Conservation (phyloP, 2,113 vertebrate genomes). For the Amphiprion percula region DNA sequence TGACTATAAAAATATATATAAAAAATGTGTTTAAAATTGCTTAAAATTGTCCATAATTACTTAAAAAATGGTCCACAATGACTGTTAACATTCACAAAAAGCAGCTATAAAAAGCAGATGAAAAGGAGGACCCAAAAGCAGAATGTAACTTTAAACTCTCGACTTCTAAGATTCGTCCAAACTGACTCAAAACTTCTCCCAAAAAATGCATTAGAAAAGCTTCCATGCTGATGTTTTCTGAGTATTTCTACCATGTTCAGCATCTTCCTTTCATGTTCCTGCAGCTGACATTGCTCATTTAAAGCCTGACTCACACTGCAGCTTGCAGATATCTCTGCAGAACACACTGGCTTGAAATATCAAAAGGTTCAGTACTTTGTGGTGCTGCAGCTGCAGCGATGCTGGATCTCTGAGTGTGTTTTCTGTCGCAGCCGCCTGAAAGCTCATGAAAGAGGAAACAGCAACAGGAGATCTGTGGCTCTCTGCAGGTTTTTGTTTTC, state of each 20-base stretch:
- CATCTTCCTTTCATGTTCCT: not conserved
- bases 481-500: not conserved
- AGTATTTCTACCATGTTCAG: not conserved
- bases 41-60: too few relatives aligned
- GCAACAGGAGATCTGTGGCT: constrained; percentile 1
- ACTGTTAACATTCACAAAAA: too few relatives aligned
- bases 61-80: too few relatives aligned
- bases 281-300: not conserved
- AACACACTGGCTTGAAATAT: constrained; percentile 16
- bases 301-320: constrained; percentile 7
- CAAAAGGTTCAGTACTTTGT: constrained; percentile 19
- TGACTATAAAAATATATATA: too few relatives aligned
- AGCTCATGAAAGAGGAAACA: constrained; percentile 30
- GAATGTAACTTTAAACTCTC: too few relatives aligned
- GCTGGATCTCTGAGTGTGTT: constrained; percentile 38
- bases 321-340: not conserved
- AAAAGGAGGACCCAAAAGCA: too few relatives aligned
- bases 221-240: too few relatives aligned
- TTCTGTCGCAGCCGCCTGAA: constrained; percentile 48
- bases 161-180: too few relatives aligned
- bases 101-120: too few relatives aligned
- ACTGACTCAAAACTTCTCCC: too few relatives aligned
- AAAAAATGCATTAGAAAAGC: too few relatives aligned
- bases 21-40: too few relatives aligned
- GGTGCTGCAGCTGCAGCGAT: constrained; percentile 21